phyloP scores from a whole-genome alignment of 2,888 invertebrate species.

The Rotaria sp. region DNA sequence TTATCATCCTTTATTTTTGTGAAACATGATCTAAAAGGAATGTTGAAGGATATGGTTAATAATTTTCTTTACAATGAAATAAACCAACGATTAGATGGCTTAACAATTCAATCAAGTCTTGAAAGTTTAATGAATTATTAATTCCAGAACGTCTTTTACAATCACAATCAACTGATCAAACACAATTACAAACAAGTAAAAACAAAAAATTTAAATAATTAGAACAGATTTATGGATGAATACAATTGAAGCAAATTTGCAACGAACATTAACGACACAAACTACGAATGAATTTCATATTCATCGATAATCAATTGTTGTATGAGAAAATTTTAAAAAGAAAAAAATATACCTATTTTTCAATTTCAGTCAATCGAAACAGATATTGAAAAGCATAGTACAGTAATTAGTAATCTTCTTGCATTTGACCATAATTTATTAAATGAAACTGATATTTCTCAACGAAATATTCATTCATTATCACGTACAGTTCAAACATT shows the following conservation, averaged over 20 bases:
- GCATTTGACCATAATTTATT: background rate
- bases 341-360: background rate
- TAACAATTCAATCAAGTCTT: background rate
- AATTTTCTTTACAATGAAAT: background rate
- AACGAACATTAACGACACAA: background rate
- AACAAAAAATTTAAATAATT: slow-evolving; percentile 1
- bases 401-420: background rate
- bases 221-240: slow-evolving; percentile 7
- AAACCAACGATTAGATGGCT: background rate
- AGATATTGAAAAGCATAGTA: background rate
- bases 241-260: background rate
- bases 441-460: background rate
- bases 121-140: background rate
- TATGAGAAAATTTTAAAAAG: background rate
- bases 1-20: no score
- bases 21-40: no score
- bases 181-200: background rate
- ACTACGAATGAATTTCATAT: background rate
- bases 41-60: background rate
- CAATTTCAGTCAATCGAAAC: background rate
- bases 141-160: background rate
- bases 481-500: background rate
- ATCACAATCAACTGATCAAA: background rate
- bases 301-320: background rate
- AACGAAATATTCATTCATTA: background rate